Evolutionary conservation across 2,113 vertebrate genomes (phyloP).

Genomic region (Chaetops frenatus): DNA sequence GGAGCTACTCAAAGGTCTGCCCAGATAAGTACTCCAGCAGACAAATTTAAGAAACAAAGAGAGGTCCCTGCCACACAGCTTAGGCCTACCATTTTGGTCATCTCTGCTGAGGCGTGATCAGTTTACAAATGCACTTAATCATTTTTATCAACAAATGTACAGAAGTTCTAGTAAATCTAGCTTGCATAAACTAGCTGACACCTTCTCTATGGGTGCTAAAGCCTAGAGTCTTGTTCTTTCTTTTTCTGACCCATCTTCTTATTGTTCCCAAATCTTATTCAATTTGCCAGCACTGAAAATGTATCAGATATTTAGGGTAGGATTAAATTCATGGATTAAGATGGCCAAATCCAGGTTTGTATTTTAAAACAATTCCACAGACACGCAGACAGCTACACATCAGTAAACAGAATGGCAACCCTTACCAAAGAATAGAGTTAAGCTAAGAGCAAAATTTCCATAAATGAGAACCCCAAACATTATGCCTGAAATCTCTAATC

Average conservation of each 20-base stretch:
- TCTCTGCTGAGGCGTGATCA: neutral
- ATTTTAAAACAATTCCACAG: neutral
- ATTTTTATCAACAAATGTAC: neutral
- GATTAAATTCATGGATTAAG: neutral
- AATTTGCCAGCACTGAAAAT: neutral
- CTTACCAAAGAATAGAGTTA: neutral
- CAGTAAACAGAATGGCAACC: neutral
- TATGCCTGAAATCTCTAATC: neutral
- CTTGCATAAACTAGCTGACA: neutral
- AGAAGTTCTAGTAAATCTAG: neutral
- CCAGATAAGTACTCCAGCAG: neutral
- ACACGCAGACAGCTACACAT: neutral
- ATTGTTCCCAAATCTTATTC: neutral
- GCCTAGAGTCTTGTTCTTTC: neutral
- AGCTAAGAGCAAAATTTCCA: neutral
- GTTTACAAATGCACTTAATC: neutral
- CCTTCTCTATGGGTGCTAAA: neutral
- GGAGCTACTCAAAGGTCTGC: neutral
- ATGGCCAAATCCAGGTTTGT: neutral
- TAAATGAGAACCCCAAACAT: neutral
- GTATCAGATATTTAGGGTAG: neutral
- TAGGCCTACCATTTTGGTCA: neutral
- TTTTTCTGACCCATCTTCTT: neutral
- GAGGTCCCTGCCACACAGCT: neutral
- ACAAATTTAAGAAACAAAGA: neutral